phyloP scores from a whole-genome alignment of 2,888 invertebrate species.

The Gymnocheta viridis region DNA sequence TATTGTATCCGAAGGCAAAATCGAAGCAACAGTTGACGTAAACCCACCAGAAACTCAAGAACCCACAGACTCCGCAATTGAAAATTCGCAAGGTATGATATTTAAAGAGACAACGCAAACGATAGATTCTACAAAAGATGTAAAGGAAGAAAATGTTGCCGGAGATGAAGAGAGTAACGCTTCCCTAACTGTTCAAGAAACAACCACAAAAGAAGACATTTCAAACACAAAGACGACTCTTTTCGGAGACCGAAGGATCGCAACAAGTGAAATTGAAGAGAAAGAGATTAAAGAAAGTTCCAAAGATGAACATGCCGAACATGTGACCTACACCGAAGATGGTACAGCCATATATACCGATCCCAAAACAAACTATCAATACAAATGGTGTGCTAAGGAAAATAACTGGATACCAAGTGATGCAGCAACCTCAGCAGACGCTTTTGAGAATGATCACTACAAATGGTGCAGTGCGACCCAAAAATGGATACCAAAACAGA shows the following conservation, averaged over 20 bases:
- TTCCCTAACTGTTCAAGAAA: neutral
- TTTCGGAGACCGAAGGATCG: neutral
- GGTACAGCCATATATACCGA: constrained; percentile 90
- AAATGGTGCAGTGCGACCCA: constrained; percentile 81
- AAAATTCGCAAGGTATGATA: neutral
- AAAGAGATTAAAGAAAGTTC: constrained; percentile 15
- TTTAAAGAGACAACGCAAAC: neutral
- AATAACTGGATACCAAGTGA: constrained; percentile 82
- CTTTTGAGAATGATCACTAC: constrained; percentile 81
- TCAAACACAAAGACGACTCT: neutral
- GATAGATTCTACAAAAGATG: neutral
- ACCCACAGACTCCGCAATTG: neutral
- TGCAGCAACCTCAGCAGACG: constrained; percentile 73
- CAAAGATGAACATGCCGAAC: constrained; percentile 82
- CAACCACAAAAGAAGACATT: neutral
- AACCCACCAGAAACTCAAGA: neutral
- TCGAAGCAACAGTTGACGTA: neutral
- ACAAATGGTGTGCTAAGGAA: constrained; percentile 84
- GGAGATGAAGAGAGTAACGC: neutral
- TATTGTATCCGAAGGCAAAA: neutral
- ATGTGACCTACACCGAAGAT: constrained; percentile 86
- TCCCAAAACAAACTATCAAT: constrained; percentile 86
- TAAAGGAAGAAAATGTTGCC: neutral
- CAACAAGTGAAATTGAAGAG: neutral
- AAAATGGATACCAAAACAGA: constrained; percentile 83